A percentile compares a stretch with the other conserved stretches of the same genome.
Evolutionary conservation across 2,113 vertebrate species (phyloP).

Genomic region (Pterophyllum scalare): DNA sequence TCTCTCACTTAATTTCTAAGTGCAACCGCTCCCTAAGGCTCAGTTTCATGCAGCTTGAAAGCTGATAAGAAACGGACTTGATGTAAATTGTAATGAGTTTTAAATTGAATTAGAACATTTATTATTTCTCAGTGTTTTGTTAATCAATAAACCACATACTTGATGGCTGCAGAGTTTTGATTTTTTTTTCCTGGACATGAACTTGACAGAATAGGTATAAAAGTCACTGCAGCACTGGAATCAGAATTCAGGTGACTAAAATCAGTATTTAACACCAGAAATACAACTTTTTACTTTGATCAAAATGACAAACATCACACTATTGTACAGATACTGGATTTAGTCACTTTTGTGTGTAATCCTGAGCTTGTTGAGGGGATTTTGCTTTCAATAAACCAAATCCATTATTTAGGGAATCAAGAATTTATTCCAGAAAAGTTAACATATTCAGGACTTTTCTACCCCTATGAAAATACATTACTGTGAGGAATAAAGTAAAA

Average conservation of each 20-base stretch:
- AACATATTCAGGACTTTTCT: conserved; percentile 58
- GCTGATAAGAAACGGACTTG: not conserved
- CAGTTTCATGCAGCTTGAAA: not conserved
- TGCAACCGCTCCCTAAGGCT: not conserved
- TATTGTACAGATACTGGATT: not conserved
- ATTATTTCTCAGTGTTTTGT: not conserved
- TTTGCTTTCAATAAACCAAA: conserved; percentile 5
- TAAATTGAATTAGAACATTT: too few relatives aligned
- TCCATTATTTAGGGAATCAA: conserved; percentile 35
- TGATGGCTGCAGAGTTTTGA: too few relatives aligned
- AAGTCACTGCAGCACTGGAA: not conserved
- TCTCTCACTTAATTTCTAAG: not conserved
- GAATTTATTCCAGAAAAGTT: conserved; percentile 72
- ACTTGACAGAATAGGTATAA: not conserved
- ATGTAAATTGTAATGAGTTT: not conserved
- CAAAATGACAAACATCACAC: not conserved
- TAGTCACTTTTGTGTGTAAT: not conserved
- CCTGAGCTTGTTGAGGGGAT: not conserved
- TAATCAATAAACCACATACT: not conserved
- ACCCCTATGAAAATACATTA: conserved; percentile 57
- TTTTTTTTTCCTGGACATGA: too few relatives aligned
- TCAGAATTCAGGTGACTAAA: not conserved
- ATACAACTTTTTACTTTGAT: not conserved
- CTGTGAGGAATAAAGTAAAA: conserved; percentile 46
- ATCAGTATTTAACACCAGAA: not conserved